Base-by-base conservation (phyloP, 1,140 invertebrate species). In the Drosophila chauvacae region DNA sequence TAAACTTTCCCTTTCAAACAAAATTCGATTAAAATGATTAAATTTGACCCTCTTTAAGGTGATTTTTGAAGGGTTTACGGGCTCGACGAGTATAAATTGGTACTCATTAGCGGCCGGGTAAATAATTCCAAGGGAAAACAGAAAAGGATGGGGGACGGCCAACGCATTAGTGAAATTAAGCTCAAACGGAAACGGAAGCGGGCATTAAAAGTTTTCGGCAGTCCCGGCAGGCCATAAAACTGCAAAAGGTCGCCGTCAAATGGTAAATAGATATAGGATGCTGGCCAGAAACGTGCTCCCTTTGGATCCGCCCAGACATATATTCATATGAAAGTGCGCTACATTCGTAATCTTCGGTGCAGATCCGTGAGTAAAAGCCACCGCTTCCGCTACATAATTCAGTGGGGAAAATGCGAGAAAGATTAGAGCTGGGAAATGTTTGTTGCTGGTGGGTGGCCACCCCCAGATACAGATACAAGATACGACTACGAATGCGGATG, bases 381-480 rank as follows among this genome's bases (percentile, higher is more conserved):
- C 59, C 53, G 75, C 85, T 90, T 88, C 85, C 85, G 81, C 85
- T 73, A 90, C 81, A 90, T 85, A 90, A 90, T 90, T 81, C 81
- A 90, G 64, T 59, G 60, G 71, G 62, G 77, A 78, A 85, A 87
- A 90, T 71, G 69, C 72, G 59, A 63, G 69, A 72, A 77, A 70
- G 53, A 79, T 80, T 80, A 70, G 75, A 78, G 64, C 75, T 62
- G 48, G 58, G 57, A 65, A 65, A 26, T 26, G 39, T 23, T 39
- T 16, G 28, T 33, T 33, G 23, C 11, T 7, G 59, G 37, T 48
- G 55, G 41, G 55, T 37, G 58, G 14, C 50, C 11, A 35, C 35
- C 35, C 13, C 30, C 28, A 62, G 39, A 11, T 62, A 75, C 60
- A 70, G 45, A 62, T 42, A 78, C 56, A 63, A 28, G 10, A 33